Base-by-base conservation (phyloP, 2,888 invertebrate species). In the Apodemia hepburni region DNA sequence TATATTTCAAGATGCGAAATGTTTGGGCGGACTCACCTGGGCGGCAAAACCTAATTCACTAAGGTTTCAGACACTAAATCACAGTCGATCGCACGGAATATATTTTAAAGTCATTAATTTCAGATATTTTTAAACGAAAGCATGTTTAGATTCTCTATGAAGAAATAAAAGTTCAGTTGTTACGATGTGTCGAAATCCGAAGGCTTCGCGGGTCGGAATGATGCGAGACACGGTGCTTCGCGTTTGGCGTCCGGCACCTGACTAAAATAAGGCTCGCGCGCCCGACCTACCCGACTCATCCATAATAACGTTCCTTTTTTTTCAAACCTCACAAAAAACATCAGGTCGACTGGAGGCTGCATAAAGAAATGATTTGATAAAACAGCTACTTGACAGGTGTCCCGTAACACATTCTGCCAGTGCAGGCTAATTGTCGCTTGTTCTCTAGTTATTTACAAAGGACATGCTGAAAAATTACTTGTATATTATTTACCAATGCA, bases 281-380 rank as follows among this genome's bases (percentile, higher is more conserved):
- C 85, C 84, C 87, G 89, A 90, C 89, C 89, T 90, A 89, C 87
- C 87, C 89, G 78, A 90, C 80, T 82, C 76, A 75, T 79, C 81
- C 78, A 82, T 82, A 76, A 78, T 79, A 84, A 85, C 83, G 84
- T 80, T 80, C 70, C 73, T 85, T 85, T 88, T 33, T 87, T 89
- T 86, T 73, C 80, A 82, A 87, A 87, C 84, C 81, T 79, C 71
- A 82, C 79, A 88, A 89, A 89, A 80, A 87, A 84, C 75, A 78
- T 80, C 81, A 83, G 82, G 82, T 85, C 79, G 78, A 73, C 75
- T 75, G 78, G 87, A 89, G 86, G 82, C 87, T 89, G 88, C 80
- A 80, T 80, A 85, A 87, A 87, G 86, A 87, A 87, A 90, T 88
- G 89, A 90, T 91, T 91, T 90, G 88, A 89, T 87, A 84, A 86